These are phyloP conservation scores for Ranitomeya imitator DNA, from an alignment of 2,113 vertebrate genomes.

Conservation along the genomic window DNA sequence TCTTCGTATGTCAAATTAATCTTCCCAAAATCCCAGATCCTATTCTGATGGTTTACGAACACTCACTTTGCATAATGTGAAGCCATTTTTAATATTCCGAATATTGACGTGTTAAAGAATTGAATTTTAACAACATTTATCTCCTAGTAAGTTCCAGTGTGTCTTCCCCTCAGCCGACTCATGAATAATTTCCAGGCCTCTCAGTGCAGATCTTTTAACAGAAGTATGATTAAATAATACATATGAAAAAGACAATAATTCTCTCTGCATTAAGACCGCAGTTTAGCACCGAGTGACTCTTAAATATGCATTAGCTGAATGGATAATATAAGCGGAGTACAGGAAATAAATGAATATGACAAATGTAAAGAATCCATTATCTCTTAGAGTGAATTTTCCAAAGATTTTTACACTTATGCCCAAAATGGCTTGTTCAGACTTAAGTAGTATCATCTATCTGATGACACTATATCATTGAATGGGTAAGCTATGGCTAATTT, in stretches of 20 bases:
- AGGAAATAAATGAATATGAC: slow-evolving; percentile 26
- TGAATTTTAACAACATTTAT: neutral
- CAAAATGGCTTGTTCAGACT: neutral
- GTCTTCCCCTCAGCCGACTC: slow-evolving; percentile 8
- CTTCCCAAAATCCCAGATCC: neutral
- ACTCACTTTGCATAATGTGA: neutral
- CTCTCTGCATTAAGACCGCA: slow-evolving; percentile 33
- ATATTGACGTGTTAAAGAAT: neutral
- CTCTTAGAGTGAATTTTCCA: neutral
- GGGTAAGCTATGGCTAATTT: too few relatives aligned
- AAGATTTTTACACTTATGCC: neutral
- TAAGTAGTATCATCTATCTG: neutral
- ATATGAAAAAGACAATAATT: slow-evolving; percentile 31
- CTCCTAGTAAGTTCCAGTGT: neutral
- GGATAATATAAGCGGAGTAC: slow-evolving; percentile 2
- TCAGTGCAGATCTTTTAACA: slow-evolving; percentile 19
- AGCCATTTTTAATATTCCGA: neutral
- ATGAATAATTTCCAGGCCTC: slow-evolving; percentile 43
- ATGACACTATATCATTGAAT: neutral
- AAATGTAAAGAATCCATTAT: slow-evolving; percentile 31
- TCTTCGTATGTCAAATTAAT: neutral
- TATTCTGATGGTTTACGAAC: neutral
- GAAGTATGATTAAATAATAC: slow-evolving; percentile 48
- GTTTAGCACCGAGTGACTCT: neutral
- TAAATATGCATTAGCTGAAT: slow-evolving; percentile 35